Conservation (phyloP, 1,140 invertebrate genomes). For the Cheumatopsyche charites region DNA sequence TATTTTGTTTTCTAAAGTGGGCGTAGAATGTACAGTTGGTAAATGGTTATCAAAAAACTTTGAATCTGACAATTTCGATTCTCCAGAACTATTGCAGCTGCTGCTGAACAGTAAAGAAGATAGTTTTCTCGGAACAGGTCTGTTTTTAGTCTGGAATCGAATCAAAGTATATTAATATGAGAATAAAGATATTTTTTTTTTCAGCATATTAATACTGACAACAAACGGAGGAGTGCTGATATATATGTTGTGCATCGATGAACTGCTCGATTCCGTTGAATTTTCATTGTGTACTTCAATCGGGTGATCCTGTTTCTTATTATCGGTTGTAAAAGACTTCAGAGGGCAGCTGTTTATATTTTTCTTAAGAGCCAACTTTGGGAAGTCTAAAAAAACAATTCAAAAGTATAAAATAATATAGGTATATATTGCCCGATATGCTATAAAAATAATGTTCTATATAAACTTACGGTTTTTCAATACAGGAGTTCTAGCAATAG, state of each 20-base stretch:
- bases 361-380: slow-evolving; percentile 37
- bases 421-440: background rate
- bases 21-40: background rate
- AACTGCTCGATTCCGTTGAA: background rate
- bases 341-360: slow-evolving; percentile 33
- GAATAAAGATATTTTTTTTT: slow-evolving; percentile 20
- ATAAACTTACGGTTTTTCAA: slow-evolving; percentile 25
- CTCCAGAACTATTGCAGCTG: background rate
- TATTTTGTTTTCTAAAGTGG: background rate
- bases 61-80: slow-evolving; percentile 7
- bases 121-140: background rate
- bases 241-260: background rate
- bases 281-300: background rate
- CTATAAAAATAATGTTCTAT: too few species aligned
- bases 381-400: slow-evolving; percentile 29
- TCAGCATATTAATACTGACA: slow-evolving; percentile 36
- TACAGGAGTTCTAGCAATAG: slow-evolving; percentile 32
- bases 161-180: background rate
- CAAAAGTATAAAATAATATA: background rate
- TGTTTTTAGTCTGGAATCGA: slow-evolving; percentile 17
- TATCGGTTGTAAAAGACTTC: background rate
- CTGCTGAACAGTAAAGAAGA: slow-evolving; percentile 1
- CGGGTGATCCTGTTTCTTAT: background rate
- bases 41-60: background rate
- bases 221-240: slow-evolving; percentile 40